Conservation (phyloP, 2,113 vertebrate genomes). For the Sinocyclocheilus maitianheensis region DNA sequence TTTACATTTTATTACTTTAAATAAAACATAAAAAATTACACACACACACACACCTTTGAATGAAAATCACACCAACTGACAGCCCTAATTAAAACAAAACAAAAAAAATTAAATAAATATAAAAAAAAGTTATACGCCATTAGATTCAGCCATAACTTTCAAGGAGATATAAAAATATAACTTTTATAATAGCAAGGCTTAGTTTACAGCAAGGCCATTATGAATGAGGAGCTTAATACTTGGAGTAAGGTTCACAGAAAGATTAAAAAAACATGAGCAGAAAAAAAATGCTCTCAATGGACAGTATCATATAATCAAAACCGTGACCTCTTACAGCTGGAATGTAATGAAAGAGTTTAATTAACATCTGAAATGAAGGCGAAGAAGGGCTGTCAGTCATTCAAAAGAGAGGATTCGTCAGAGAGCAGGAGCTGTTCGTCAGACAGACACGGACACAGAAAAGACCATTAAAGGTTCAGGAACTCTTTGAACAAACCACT, state of each 20-base stretch:
- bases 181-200: not conserved
- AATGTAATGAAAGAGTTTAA: slow-evolving; percentile 61
- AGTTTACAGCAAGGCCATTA: not conserved
- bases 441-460: slow-evolving; percentile 5
- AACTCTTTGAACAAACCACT: slow-evolving; percentile 14
- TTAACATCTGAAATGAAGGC: slow-evolving; percentile 50
- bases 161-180: slow-evolving; percentile 18
- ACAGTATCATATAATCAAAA: slow-evolving; percentile 55
- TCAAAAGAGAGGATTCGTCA: slow-evolving; percentile 14
- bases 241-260: not conserved
- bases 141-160: slow-evolving; percentile 1
- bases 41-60: not conserved
- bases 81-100: not conserved
- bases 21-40: too few relatives aligned
- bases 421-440: slow-evolving; percentile 20
- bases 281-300: slow-evolving; percentile 50
- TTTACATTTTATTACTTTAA: too few relatives aligned
- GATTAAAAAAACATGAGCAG: slow-evolving; percentile 7
- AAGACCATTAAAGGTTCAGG: slow-evolving; percentile 10
- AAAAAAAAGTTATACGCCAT: not conserved
- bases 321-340: slow-evolving; percentile 48
- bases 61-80: not conserved
- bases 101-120: not conserved
- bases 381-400: slow-evolving; percentile 40
- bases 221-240: not conserved